Base-by-base conservation (phyloP, 2,113 vertebrate genomes). In the Myotis yumanensis region DNA sequence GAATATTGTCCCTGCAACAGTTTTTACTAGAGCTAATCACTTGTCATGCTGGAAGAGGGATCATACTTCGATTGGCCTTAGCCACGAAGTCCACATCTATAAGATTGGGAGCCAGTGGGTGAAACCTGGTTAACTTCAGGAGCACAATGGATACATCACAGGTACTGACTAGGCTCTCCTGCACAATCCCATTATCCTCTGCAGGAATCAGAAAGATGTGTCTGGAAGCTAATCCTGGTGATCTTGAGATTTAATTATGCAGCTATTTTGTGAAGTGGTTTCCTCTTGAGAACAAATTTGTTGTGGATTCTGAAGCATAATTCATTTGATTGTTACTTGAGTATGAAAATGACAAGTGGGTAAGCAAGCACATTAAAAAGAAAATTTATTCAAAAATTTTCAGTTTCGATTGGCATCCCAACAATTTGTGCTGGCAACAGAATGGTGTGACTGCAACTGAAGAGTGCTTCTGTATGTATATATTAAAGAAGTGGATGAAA, bases 401-500 rank as follows among this genome's bases (percentile, higher is more conserved):
- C 18, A 59, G 5, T 83, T 83, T 76, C 30, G 30, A 68, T 28
- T 43, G 17, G 14, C 48, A 87, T 73, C 22, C 51, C 59, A 77
- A 57, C 32, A 81, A 4, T 79, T 89, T 59, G 71, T 92, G 20
- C 32, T 84, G 54, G 22, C 54, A 57, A 28, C 11, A 51, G 40
- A 32, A 40, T 96, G 52, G 25, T 95, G 9, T 48, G n/a, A 95
- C 71, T 72, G 71, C 51, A 93, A 89, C 71, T 64, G 71, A 54
- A 79, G 62, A 48, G 17, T 62, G 71, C 99, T 97, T 99, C 99
- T 97, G 99, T 99, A 94, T 99, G 18, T 57, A 57, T 57, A 99
- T 98, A 99, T 99, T 95, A 99, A 99, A 96, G 99, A 99, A 95
- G 99, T 99, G 97, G 99, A 99, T 96, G 99, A 99, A 97, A 99